phyloP scores from a whole-genome alignment of 2,888 invertebrate species.

The Cheilosia pagana region DNA sequence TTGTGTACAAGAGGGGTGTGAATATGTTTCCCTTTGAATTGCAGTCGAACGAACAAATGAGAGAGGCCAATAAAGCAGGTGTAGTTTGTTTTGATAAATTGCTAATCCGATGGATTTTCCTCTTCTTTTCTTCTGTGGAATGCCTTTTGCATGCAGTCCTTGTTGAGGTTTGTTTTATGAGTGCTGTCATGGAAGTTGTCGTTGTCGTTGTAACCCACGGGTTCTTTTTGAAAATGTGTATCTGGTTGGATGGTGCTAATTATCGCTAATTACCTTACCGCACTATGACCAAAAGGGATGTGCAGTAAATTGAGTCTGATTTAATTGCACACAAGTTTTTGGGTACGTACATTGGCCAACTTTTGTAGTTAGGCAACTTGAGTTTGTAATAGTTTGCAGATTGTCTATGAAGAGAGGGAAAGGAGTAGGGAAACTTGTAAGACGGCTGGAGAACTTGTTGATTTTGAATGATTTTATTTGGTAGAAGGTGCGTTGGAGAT shows the following conservation, averaged over 20 bases:
- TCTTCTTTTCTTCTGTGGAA: conserved; percentile 13
- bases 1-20: conserved; percentile 61
- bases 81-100: conserved; percentile 75
- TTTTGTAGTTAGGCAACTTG: neutral
- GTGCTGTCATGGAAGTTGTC: conserved; percentile 29
- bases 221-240: conserved; percentile 38
- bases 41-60: conserved; percentile 57
- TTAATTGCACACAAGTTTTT: conserved; percentile 6
- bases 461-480: too few species aligned
- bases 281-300: conserved; percentile 21
- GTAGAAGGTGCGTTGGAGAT: too few species aligned
- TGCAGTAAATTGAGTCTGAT: conserved; percentile 5
- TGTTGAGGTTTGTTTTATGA: conserved; percentile 39
- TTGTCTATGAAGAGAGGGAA: too few species aligned
- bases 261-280: conserved; percentile 39
- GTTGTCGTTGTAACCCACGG: conserved; percentile 28
- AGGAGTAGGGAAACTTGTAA: too few species aligned
- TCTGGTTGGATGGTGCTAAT: conserved; percentile 50
- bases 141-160: conserved; percentile 2
- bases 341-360: neutral
- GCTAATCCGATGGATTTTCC: conserved; percentile 65
- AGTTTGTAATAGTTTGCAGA: neutral
- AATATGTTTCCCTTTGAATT: conserved; percentile 64
- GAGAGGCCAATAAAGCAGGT: conserved; percentile 69
- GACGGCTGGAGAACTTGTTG: too few species aligned